Conservation (phyloP, 2,888 invertebrate genomes). For the Tachina fera region DNA sequence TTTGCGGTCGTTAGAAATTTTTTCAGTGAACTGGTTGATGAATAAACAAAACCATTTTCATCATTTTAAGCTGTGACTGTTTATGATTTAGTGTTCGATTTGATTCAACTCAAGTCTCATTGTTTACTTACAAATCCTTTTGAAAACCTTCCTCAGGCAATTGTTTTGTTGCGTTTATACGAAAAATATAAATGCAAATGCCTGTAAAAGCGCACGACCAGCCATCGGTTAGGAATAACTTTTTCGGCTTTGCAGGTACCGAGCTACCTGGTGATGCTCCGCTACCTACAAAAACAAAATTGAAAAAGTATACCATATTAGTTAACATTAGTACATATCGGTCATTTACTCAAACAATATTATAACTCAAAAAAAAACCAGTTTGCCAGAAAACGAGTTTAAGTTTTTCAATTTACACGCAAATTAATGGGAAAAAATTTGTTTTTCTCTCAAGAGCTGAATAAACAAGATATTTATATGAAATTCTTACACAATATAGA, state of each 20-base stretch:
- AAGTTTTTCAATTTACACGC: too few species aligned
- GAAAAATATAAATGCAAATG: conserved; percentile 92
- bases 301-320: neutral
- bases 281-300: conserved; percentile 56
- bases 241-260: conserved; percentile 85
- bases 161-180: conserved; percentile 92
- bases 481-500: too few species aligned
- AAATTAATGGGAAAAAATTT: too few species aligned
- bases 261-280: conserved; percentile 82
- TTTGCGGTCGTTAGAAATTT: too few species aligned
- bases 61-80: too few species aligned
- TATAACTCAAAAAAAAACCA: too few species aligned
- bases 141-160: conserved; percentile 96
- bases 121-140: conserved; percentile 87
- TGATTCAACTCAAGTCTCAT: neutral
- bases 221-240: conserved; percentile 92
- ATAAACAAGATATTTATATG: too few species aligned
- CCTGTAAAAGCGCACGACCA: conserved; percentile 92
- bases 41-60: too few species aligned
- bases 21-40: too few species aligned
- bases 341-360: neutral
- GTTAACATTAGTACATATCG: neutral
- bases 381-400: too few species aligned
- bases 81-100: too few species aligned
- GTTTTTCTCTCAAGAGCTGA: too few species aligned